phyloP scores from a whole-genome alignment of 1,140 invertebrate species.

The Calephelis virginiensis region DNA sequence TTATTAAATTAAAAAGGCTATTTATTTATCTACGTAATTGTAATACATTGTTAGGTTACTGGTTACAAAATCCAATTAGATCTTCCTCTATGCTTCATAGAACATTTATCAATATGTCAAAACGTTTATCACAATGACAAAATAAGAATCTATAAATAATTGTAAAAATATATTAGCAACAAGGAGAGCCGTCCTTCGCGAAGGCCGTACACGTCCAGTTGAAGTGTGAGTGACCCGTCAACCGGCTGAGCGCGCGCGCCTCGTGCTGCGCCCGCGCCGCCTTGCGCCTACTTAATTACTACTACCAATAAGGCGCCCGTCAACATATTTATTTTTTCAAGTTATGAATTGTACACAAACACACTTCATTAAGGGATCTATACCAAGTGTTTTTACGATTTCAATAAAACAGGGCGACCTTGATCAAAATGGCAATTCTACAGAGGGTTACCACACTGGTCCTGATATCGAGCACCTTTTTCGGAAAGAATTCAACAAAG shows the following conservation, averaged over 20 bases:
- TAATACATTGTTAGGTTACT: no score
- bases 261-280: constrained; percentile 53
- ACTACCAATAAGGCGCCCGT: constrained; percentile 68
- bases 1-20: no score
- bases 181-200: constrained; percentile 57
- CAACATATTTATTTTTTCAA: constrained; percentile 71
- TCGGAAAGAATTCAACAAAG: constrained; percentile 54
- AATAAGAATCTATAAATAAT: constrained; percentile 35
- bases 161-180: constrained; percentile 39
- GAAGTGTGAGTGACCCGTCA: constrained; percentile 69
- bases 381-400: constrained; percentile 51
- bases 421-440: constrained; percentile 65
- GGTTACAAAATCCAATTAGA: constrained; percentile 6
- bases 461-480: constrained; percentile 55
- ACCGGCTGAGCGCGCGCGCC: constrained; percentile 42
- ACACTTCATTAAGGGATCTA: constrained; percentile 62
- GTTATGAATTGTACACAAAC: constrained; percentile 60
- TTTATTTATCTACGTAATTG: no score
- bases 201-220: constrained; percentile 55
- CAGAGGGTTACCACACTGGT: constrained; percentile 49
- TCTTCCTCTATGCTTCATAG: not conserved
- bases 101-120: constrained; percentile 4
- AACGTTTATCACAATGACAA: constrained; percentile 23
- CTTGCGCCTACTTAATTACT: constrained; percentile 69
- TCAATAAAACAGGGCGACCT: constrained; percentile 45